Evolutionary conservation across 2,113 vertebrate genomes (phyloP).

Genomic region (Otis tarda): DNA sequence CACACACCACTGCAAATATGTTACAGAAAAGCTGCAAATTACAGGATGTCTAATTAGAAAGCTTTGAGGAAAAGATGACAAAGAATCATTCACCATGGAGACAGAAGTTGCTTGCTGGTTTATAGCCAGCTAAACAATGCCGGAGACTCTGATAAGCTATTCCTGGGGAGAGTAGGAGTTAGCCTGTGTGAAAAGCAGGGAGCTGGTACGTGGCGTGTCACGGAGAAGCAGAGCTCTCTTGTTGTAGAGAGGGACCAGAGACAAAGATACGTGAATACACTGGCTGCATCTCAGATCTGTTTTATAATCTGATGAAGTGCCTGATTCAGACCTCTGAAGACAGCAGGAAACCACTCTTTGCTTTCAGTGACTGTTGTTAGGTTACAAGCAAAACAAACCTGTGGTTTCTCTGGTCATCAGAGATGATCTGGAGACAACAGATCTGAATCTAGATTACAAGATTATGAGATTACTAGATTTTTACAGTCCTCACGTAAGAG

Average conservation of each 20-base stretch:
- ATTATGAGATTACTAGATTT: background rate
- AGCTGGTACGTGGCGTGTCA: background rate
- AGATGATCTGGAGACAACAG: background rate
- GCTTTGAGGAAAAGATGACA: slow-evolving; percentile 75
- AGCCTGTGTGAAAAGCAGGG: background rate
- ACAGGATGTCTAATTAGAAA: slow-evolving; percentile 73
- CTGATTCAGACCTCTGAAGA: background rate
- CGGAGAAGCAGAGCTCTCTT: background rate
- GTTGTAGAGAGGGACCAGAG: background rate
- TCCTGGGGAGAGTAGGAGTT: slow-evolving; percentile 49
- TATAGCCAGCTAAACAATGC: slow-evolving; percentile 70
- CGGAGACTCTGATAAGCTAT: slow-evolving; percentile 55
- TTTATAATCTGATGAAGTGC: background rate
- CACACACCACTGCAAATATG: background rate
- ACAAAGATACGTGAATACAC: background rate
- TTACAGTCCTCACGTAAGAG: background rate
- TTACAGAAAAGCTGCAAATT: slow-evolving; percentile 67
- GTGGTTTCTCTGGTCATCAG: background rate
- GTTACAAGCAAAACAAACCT: background rate
- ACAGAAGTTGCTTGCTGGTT: slow-evolving; percentile 67
- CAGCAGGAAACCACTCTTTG: background rate
- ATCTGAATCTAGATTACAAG: background rate
- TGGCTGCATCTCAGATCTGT: background rate
- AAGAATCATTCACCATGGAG: slow-evolving; percentile 74
- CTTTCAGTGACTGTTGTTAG: background rate